A percentile compares a stretch with the other conserved stretches of the same genome.
Evolutionary conservation across 1,140 invertebrate genomes (phyloP).

Genomic region (Zaprionus capensis): DNA sequence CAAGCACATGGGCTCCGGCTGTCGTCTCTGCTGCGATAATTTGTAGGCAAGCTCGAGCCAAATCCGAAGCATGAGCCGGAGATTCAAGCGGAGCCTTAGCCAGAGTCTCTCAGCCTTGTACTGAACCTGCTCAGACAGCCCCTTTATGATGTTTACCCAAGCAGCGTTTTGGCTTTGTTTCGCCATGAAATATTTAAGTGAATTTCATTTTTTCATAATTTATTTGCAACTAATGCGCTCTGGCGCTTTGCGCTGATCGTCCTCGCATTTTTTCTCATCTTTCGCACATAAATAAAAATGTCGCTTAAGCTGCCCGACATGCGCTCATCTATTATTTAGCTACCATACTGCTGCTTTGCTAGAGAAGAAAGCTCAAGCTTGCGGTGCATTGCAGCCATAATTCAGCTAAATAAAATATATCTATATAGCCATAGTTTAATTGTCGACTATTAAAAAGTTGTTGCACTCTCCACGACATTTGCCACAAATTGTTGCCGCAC

Average conservation of each 20-base stretch:
- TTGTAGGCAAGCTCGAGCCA: conserved; percentile 59
- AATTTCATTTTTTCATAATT: conserved; percentile 73
- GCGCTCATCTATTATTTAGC: conserved; percentile 66
- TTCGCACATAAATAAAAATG: conserved; percentile 59
- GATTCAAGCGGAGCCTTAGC: conserved; percentile 16
- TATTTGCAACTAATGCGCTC: conserved; percentile 72
- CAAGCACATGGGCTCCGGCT: conserved; percentile 43
- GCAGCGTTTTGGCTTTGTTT: conserved; percentile 37
- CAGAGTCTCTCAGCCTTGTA: background rate
- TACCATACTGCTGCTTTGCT: background rate
- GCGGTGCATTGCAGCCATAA: conserved; percentile 31
- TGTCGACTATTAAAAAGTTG: conserved; percentile 74
- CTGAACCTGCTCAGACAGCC: conserved; percentile 45
- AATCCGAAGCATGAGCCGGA: background rate
- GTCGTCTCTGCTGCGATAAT: conserved; percentile 59
- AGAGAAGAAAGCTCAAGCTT: background rate
- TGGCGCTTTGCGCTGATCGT: conserved; percentile 48
- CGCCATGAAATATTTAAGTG: conserved; percentile 73
- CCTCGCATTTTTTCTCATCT: conserved; percentile 52
- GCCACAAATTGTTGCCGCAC: conserved; percentile 61
- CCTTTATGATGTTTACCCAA: conserved; percentile 60
- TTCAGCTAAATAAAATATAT: conserved; percentile 42
- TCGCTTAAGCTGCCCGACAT: conserved; percentile 47
- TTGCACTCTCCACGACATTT: conserved; percentile 52
- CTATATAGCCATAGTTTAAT: conserved; percentile 63